These are phyloP conservation scores for Adineta ricciae DNA, from an alignment of 2,888 invertebrate species.

Conservation along the genomic window DNA sequence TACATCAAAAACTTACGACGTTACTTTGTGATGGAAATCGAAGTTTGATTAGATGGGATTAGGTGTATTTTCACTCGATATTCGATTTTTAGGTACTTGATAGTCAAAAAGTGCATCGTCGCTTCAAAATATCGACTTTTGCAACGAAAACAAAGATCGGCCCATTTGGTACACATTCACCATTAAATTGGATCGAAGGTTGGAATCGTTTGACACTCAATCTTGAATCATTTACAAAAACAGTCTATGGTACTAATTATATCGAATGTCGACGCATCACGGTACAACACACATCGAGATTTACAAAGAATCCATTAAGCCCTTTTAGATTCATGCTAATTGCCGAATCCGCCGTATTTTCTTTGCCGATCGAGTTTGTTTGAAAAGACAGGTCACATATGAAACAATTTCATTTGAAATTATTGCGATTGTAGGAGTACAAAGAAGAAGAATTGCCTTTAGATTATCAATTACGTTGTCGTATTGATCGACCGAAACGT, in stretches of 20 bases:
- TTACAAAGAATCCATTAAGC: background rate
- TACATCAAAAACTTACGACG: constrained; percentile 10
- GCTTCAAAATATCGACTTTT: constrained; percentile 4
- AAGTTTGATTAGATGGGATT: no score
- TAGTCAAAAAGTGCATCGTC: background rate
- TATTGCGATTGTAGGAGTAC: background rate
- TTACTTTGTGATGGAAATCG: constrained; percentile 15
- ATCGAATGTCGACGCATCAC: background rate
- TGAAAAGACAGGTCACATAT: background rate
- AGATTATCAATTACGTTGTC: constrained; percentile 15
- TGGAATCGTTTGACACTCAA: constrained; percentile 21
- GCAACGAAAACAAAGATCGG: background rate
- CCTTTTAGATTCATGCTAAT: constrained; percentile 5
- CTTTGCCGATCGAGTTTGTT: constrained; percentile 1
- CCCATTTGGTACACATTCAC: background rate
- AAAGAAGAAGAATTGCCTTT: constrained; percentile 14
- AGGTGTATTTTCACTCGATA: background rate
- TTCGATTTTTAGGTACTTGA: background rate
- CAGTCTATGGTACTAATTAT: constrained; percentile 9
- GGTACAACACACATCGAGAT: background rate
- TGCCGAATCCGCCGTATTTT: constrained; percentile 7
- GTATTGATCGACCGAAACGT: background rate
- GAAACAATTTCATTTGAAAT: background rate
- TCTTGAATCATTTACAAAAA: constrained; percentile 10
- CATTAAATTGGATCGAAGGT: constrained; percentile 17